Percentiles rank a stretch among this genome's conserved stretches.
Evolutionary conservation across 2,888 invertebrate genomes (phyloP).

Genomic region (Microctonus hyperodae): DNA sequence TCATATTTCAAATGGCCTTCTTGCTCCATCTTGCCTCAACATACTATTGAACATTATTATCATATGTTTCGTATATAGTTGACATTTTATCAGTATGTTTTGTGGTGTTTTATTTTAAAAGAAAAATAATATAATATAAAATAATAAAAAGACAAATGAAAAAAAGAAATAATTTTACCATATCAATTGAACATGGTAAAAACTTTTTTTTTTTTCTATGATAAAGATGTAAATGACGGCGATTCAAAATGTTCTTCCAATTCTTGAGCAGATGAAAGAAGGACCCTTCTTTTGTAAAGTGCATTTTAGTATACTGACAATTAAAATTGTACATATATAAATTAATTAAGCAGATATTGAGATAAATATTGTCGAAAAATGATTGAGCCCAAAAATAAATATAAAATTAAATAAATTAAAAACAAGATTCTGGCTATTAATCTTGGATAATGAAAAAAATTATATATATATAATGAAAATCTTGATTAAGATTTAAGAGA

Average conservation of each 20-base stretch:
- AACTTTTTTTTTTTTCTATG: conserved; percentile 36
- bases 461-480: conserved; percentile 1
- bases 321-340: conserved; percentile 28
- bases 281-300: conserved; percentile 30
- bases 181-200: conserved; percentile 17
- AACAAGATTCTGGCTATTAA: conserved; percentile 7
- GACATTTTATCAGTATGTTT: neutral
- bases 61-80: conserved; percentile 10
- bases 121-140: neutral
- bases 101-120: conserved; percentile 9
- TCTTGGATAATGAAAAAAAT: conserved; percentile 11
- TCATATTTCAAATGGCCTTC: conserved; percentile 43
- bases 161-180: conserved; percentile 13
- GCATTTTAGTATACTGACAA: conserved; percentile 23
- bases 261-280: conserved; percentile 36
- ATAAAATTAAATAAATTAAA: too few species aligned
- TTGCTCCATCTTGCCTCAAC: conserved; percentile 11
- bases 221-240: conserved; percentile 30
- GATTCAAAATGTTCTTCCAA: conserved; percentile 48
- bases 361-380: too few species aligned
- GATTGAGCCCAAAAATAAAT: too few species aligned
- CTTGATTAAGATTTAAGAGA: conserved; percentile 14
- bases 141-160: conserved; percentile 13
- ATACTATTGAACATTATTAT: conserved; percentile 8
- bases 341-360: conserved; percentile 16